A percentile compares a stretch with the other conserved stretches of the same genome.
Conservation (phyloP, 2,888 invertebrate genomes). For the Plagodis dolabraria region DNA sequence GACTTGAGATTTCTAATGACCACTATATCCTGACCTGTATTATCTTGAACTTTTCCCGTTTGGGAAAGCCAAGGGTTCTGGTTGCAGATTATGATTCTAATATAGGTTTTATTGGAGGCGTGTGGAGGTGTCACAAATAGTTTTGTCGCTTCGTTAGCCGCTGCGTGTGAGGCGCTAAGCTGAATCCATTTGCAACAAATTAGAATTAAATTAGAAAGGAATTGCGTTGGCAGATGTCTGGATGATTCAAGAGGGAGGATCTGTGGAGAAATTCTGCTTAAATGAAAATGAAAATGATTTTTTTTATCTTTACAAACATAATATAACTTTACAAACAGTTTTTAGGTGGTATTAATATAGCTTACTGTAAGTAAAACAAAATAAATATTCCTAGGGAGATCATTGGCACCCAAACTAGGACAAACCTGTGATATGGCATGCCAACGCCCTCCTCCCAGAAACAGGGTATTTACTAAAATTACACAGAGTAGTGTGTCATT, state of each 20-base stretch:
- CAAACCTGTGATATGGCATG: no score
- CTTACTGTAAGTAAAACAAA: no score
- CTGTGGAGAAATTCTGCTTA: background rate
- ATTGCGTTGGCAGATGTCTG: slow-evolving; percentile 32
- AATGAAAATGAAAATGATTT: no score
- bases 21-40: slow-evolving; percentile 44
- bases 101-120: slow-evolving; percentile 70
- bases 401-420: no score
- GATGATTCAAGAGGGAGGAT: slow-evolving; percentile 2
- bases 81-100: slow-evolving; percentile 47
- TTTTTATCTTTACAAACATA: no score
- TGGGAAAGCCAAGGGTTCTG: slow-evolving; percentile 20
- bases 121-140: slow-evolving; percentile 69
- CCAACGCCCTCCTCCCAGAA: no score
- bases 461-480: no score
- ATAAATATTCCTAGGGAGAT: no score
- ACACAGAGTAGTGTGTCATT: no score
- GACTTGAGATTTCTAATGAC: slow-evolving; percentile 53
- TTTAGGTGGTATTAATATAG: no score
- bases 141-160: slow-evolving; percentile 63
- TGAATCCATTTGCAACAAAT: slow-evolving; percentile 40
- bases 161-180: slow-evolving; percentile 26
- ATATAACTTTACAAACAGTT: no score
- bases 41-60: background rate
- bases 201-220: slow-evolving; percentile 40